A percentile compares a stretch with the other conserved stretches of the same genome.
Evolutionary conservation across 2,888 invertebrate species (phyloP).

Genomic region (Abrostola triplasia): DNA sequence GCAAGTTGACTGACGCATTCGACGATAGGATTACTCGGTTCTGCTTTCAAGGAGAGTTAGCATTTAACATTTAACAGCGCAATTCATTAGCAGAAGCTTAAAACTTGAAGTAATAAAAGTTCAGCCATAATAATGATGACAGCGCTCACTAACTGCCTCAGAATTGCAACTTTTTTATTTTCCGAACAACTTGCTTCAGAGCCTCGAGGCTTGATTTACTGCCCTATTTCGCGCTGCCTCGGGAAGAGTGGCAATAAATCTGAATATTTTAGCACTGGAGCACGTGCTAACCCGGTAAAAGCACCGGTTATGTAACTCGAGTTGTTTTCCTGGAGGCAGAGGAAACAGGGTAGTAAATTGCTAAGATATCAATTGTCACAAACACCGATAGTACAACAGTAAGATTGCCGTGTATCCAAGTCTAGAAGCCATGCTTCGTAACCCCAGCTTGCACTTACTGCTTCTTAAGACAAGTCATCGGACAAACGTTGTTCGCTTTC

Average conservation of each 20-base stretch:
- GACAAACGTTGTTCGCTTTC: constrained; percentile 99
- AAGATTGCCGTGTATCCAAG: constrained; percentile 38
- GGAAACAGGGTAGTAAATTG: constrained; percentile 17
- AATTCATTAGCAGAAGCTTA: constrained; percentile 4
- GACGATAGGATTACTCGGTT: not conserved
- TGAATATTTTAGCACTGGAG: constrained; percentile 1
- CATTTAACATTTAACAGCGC: constrained; percentile 6
- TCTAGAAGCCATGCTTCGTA: constrained; percentile 64
- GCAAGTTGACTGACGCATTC: constrained; percentile 22
- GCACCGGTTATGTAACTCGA: not conserved
- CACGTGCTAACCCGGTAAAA: not conserved
- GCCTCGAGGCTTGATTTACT: constrained; percentile 7
- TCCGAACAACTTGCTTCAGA: constrained; percentile 42
- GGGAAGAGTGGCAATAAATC: constrained; percentile 19
- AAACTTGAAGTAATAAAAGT: constrained; percentile 7
- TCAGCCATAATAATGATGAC: constrained; percentile 10
- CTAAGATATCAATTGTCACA: constrained; percentile 17
- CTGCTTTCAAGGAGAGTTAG: not conserved
- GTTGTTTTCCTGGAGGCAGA: constrained; percentile 14
- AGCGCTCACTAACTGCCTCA: constrained; percentile 10
- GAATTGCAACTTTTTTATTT: constrained; percentile 15
- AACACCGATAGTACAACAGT: constrained; percentile 40
- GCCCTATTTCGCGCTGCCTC: constrained; percentile 28
- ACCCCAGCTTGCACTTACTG: constrained; percentile 93
- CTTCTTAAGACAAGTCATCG: constrained; percentile 99